Evolutionary conservation across 2,888 invertebrate genomes (phyloP).

Genomic region (Drosophila imparisetae): DNA sequence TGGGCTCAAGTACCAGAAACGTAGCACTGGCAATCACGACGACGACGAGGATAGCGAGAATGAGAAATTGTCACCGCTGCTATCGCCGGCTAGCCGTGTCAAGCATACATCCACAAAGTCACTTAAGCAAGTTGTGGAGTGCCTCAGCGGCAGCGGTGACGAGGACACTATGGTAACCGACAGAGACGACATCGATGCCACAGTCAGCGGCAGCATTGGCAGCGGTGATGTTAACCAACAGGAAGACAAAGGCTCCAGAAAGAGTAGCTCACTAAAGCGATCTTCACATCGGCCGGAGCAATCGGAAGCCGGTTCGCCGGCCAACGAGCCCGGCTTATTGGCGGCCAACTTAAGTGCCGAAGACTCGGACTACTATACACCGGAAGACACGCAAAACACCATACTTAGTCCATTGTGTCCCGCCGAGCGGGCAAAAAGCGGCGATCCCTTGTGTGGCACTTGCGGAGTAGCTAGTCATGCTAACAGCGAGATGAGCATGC

Average conservation of each 20-base stretch:
- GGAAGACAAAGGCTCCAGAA: slow-evolving; percentile 49
- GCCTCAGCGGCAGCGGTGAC: slow-evolving; percentile 32
- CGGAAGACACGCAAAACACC: slow-evolving; percentile 90
- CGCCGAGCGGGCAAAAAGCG: slow-evolving; percentile 69
- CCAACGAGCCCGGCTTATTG: slow-evolving; percentile 34
- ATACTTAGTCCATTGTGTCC: slow-evolving; percentile 88
- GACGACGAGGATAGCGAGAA: slow-evolving; percentile 92
- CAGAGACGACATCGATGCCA: slow-evolving; percentile 32
- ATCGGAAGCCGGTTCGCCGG: slow-evolving; percentile 28
- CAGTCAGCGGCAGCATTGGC: slow-evolving; percentile 17
- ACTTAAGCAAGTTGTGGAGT: slow-evolving; percentile 60
- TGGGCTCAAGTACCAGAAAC: slow-evolving; percentile 71
- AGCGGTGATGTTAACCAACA: slow-evolving; percentile 1
- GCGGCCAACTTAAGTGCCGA: slow-evolving; percentile 85
- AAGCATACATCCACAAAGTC: slow-evolving; percentile 65
- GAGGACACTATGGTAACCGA: slow-evolving; percentile 29
- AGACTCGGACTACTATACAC: slow-evolving; percentile 92
- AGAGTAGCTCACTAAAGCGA: slow-evolving; percentile 48
- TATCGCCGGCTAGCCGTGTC: slow-evolving; percentile 83
- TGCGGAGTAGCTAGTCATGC: slow-evolving; percentile 25
- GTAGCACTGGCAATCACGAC: slow-evolving; percentile 47
- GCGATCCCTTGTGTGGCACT: slow-evolving; percentile 61
- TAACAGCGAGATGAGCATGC: slow-evolving; percentile 17
- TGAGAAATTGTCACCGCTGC: slow-evolving; percentile 91
- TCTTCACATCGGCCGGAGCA: slow-evolving; percentile 41